Base-by-base conservation (phyloP, 2,113 vertebrate genomes). In the Amphiprion ocellaris region DNA sequence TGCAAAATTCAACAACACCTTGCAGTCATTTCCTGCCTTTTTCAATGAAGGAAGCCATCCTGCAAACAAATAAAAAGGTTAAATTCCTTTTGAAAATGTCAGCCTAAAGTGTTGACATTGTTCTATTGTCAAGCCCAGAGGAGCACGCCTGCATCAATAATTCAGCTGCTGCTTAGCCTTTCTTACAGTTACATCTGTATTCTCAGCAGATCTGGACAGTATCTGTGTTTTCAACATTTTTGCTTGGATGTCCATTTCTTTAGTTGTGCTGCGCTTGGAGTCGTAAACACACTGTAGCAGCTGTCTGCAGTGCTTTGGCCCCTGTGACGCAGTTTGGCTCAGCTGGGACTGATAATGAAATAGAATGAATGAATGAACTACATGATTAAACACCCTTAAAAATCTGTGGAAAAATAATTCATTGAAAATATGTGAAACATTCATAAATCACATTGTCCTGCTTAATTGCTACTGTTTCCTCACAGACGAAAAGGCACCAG, bases 21-120 rank as follows among this genome's bases (percentile, higher is more conserved):
- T 68, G 44, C 58, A 78, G 44, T 59, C 30, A 78, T 70, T 76
- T 89, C 75, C 82, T 82, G 68, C 30, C 17, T 81, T 74, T 83
- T 74, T 82, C 66, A 71, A 16, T 61, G 58, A 56, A 50, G 79
- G 61, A 84, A 82, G 46, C 62, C 28, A 67, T 66, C 33, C 23
- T 24, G 10, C 47, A 79, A 86, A 81, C 58, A 83, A 74, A 74
- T 59, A 79, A 37, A 50, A 75, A 70, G 46, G 59, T 30, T 62
- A 15, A 10, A 79, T 61, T 76, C 46, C 28, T 75, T 79, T 47
- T 30, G n/a, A 10, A 54, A 63, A 59, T 72, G 30, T 68, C 60
- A 54, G 60, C 39, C 30, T 52, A 19, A 64, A 69, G 65, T 64
- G 64, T 2, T 74, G 74, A 74, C 69, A 69, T 77, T 71, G 56